Evolutionary conservation across 2,113 vertebrate genomes (phyloP).

Genomic region (Polypterus bichir): DNA sequence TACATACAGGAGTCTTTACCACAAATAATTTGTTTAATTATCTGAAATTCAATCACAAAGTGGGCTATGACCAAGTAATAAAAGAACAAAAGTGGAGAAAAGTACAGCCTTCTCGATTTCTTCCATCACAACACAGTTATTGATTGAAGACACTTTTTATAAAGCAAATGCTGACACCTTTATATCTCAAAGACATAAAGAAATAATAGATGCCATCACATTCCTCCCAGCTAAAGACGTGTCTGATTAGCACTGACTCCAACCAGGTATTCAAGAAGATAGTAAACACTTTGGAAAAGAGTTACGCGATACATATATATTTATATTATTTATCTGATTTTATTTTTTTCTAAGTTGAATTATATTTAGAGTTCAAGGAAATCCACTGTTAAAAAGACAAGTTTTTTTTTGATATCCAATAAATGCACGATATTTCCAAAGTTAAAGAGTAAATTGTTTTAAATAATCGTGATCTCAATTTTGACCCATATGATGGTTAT

Average conservation of each 20-base stretch:
- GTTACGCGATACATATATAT: not conserved
- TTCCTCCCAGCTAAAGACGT: not conserved
- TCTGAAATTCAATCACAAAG: too few relatives aligned
- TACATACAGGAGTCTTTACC: not conserved
- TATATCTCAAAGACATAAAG: not conserved
- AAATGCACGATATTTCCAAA: too few relatives aligned
- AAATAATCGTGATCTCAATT: too few relatives aligned
- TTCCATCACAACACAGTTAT: not conserved
- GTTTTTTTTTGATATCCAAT: too few relatives aligned
- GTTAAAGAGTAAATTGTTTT: too few relatives aligned
- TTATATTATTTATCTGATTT: too few relatives aligned
- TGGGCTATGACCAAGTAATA: not conserved
- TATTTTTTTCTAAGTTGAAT: too few relatives aligned
- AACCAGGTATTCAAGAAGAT: conserved; percentile 2
- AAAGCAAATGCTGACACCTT: not conserved
- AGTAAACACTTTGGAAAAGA: not conserved
- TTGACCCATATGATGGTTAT: too few relatives aligned
- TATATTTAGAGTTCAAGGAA: too few relatives aligned
- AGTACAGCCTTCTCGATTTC: not conserved
- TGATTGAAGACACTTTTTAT: not conserved
- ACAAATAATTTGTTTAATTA: not conserved
- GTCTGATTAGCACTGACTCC: not conserved
- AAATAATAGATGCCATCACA: not conserved
- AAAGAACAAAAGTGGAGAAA: conserved; percentile 2
- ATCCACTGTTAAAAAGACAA: too few relatives aligned